Base-by-base conservation (phyloP, 2,113 vertebrate species). In the Oriolus oriolus region DNA sequence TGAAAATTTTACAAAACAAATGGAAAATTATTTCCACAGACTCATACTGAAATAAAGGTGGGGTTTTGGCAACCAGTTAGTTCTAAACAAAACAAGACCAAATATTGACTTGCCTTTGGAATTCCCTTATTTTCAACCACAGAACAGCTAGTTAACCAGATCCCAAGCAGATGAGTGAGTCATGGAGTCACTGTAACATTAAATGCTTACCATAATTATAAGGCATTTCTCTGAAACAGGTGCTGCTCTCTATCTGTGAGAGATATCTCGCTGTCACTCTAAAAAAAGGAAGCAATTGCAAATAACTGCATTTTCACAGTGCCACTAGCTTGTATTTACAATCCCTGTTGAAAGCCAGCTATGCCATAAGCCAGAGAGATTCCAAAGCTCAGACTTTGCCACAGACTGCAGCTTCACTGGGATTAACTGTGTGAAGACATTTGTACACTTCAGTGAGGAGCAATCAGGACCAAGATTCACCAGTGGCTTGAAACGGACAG, bases 1-100 rank as follows among this genome's bases (percentile, higher is more conserved):
- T 86, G 60, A 90, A 90, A 90, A 76, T 73, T 6, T 65, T 47
- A 65, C 75, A 92, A 93, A 94, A 80, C 68, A 95, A 92, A 83
- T n/a, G 42, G 53, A 92, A 94, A 95, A 90, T 85, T 90, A 16
- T 93, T 96, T 95, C 84, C 85, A 90, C 18, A 49, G 82, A 93
- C 83, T 88, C 94, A 92, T 80, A 61, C 54, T 59, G 61, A 96
- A 97, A 94, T 73, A 93, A 92, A 90, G 92, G 79, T 35, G 49
- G 45, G 20, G 88, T 44, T 88, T 85, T 90, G 90, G 63, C 83
- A 94, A 84, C 35, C 17, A 60, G 30, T 27, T 86, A 64, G 59
- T 42, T 76, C 45, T 80, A 80, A 83, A 79, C 22, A 86, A 88
- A 95, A 75, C 66, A 94, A 77, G 53, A 79, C 45, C 45, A 86